Base-by-base conservation (phyloP, 2,797 vertebrate genomes). In the Rhabdophis nuchalis region DNA sequence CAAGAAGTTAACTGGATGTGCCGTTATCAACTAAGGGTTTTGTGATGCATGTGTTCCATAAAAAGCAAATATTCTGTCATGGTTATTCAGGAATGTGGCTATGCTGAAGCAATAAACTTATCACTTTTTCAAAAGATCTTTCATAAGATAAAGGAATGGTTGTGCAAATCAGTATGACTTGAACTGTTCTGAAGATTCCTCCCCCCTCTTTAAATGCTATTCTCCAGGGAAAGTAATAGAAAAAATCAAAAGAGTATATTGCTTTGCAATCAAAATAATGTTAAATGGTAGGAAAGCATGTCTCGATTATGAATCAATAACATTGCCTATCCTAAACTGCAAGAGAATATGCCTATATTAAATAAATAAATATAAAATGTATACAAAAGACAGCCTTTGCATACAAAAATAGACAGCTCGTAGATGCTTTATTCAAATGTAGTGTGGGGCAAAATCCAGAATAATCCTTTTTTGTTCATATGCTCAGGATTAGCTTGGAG, bases 61-160 rank as follows among this genome's bases (percentile, higher is more conserved):
- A 86, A 13, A 94, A 52, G 77, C 50, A 93, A 94, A 88, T 9
- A 53, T 13, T 57, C 93, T 88, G 82, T 86, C 87, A 94, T 20
- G 0, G 52, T 87, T 90, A 72, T 58, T 94, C 77, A 56, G 93
- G 60, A 95, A 93, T 52, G 61, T 64, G n/a, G 64, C 61, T 90
- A 68, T 92, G 88, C 90, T 95, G 64, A 94, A 93, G 94, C 85
- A 95, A 92, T 91, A 87, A 52, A n/a, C 50, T 91, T 68, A 41
- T 86, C 32, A 32, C 54, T 93, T 82, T 94, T 60, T 57, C 3
- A 0, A 27, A 0, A 64, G 0, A 0, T 0, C 85, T 46, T 89
- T 85, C 46, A 52, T 23, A 77, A 87, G 53, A 85, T 87, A 58
- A 90, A 92, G 90, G 86, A 87, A 87, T 86, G 60, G 29, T 2